These are phyloP conservation scores for Trichoplusia ni DNA, from an alignment of 1,140 invertebrate genomes.

Conservation along the genomic window DNA sequence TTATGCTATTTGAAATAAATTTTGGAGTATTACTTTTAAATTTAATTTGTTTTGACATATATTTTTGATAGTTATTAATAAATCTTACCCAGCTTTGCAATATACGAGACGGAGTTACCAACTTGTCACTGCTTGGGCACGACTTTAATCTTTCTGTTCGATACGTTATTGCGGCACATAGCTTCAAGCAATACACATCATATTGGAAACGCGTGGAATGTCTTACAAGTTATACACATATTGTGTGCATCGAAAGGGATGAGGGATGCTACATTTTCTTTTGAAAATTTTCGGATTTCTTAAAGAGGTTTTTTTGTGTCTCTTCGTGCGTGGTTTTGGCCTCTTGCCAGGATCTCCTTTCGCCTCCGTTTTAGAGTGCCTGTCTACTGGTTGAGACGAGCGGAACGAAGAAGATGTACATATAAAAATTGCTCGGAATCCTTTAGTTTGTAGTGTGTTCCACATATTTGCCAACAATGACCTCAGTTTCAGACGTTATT, in stretches of 20 bases:
- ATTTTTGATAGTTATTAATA: no score
- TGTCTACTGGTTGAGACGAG: conserved; percentile 8
- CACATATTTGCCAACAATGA: not conserved
- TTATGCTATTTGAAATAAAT: no score
- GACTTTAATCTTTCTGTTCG: not conserved
- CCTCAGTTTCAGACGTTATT: not conserved
- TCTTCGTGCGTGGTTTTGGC: conserved; percentile 5
- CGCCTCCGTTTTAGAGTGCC: conserved; percentile 7
- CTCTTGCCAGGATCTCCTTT: not conserved
- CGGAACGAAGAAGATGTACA: conserved; percentile 5
- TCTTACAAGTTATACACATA: not conserved
- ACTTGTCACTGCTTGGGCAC: not conserved
- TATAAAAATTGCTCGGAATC: conserved; percentile 2
- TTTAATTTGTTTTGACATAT: no score
- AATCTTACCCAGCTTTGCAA: no score
- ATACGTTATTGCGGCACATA: not conserved
- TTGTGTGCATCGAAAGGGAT: not conserved
- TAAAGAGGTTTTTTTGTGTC: conserved; percentile 7
- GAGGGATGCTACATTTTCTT: not conserved
- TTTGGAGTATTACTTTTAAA: no score
- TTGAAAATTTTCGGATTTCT: not conserved
- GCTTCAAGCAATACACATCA: conserved; percentile 14
- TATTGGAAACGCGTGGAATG: conserved; percentile 11
- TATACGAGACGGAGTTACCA: not conserved
- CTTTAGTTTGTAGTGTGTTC: not conserved